Evolutionary conservation across 2,113 vertebrate genomes (phyloP).

Genomic region (Pygoscelis adeliae): DNA sequence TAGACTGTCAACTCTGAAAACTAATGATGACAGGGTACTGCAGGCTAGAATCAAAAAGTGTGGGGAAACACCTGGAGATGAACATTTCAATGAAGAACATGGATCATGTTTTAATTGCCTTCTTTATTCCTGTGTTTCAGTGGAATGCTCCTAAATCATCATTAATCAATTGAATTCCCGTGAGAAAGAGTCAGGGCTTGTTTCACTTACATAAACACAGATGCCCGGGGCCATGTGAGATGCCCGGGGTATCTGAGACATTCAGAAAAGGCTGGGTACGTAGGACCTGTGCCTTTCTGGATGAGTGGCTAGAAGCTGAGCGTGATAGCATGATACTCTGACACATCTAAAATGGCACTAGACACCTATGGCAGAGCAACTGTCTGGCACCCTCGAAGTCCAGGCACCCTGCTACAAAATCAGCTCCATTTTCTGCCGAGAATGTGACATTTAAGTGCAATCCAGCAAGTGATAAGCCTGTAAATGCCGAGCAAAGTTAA

Average conservation of each 20-base stretch:
- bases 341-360: neutral
- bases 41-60: neutral
- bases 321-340: fast-evolving
- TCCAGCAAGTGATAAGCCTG: neutral
- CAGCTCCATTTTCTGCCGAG: neutral
- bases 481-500: neutral
- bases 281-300: neutral
- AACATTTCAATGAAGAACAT: neutral
- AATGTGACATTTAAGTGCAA: constrained; percentile 7
- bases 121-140: neutral
- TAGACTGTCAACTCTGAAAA: neutral
- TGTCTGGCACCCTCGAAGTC: neutral
- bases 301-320: neutral
- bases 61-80: neutral
- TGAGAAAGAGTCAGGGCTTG: neutral
- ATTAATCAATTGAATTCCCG: neutral
- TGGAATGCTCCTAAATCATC: neutral
- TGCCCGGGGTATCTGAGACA: neutral
- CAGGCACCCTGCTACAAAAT: neutral
- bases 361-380: neutral
- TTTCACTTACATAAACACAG: neutral
- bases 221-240: neutral
- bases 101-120: neutral
- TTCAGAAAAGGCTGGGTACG: fast-evolving
- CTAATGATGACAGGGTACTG: neutral